Base-by-base conservation (phyloP, 2,888 invertebrate species). In the Tupiocoris notatus region DNA sequence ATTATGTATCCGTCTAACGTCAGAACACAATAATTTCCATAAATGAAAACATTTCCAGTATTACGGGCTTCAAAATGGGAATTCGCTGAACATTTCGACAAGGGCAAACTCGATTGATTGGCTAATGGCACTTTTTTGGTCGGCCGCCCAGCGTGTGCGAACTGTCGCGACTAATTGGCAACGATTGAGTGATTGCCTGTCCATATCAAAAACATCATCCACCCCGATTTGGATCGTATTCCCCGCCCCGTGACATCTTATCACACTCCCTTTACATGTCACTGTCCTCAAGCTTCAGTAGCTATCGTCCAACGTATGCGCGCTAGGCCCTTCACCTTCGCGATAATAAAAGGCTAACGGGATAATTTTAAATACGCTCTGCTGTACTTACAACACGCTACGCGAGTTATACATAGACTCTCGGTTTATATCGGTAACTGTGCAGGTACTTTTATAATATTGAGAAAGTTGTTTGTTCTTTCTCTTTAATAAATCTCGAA, bases 171-270 rank as follows among this genome's bases (percentile, higher is more conserved):
- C 58, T 65, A 57, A 78, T 78, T 78, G 78, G 78, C 78, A 77
- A 59, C 77, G 70, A 59, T 66, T 71, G 76, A 78, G 64, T 56
- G 78, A 76, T 66, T 58, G 63, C 58, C 59, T 39, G 77, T 77
- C 76, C 71, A 77, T 71, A 77, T 77, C 78, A 78, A 78, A 78
- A 78, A 78, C 76, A 78, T 78, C 73, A 77, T 68, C 76, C 76
- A 59, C 67, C n/a, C n/a, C 39, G 64, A 57, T 25, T 58, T 22
- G 64, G 25, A n/a, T 64, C 23, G 21, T 59, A 20, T 22, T 56
- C 67, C 67, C 67, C 59, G 22, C 68, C 58, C 17, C 64, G 39
- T 12, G 39, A 39, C 39, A 39, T 39, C 39, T 39, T 39, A 7
- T n/a, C n/a, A n/a, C n/a, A n/a, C n/a, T n/a, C n/a, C n/a, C n/a